Evolutionary conservation across 64 coral and sea anemone genomes (phyloP).

Genomic region (Acropora tenuis): DNA sequence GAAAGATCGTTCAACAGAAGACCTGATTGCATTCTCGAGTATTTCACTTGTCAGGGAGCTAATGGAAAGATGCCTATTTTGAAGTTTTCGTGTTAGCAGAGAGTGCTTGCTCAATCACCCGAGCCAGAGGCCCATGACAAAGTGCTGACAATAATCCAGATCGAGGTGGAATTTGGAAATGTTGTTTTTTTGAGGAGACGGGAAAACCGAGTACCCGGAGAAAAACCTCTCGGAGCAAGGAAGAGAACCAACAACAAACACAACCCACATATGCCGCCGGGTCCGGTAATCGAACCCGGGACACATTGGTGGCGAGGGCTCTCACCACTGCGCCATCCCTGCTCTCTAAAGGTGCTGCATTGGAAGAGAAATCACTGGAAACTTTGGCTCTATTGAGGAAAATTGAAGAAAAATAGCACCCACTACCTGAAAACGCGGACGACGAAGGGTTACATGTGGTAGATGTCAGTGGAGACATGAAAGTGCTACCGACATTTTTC

Average conservation of each 20-base stretch:
- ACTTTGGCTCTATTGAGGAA: slow-evolving; percentile 38
- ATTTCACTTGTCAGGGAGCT: not conserved
- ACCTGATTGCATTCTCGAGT: not conserved
- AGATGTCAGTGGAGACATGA: slow-evolving; percentile 51
- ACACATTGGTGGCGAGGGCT: too few relatives aligned
- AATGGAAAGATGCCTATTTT: not conserved
- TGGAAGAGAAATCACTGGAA: slow-evolving; percentile 43
- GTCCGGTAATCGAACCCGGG: too few relatives aligned
- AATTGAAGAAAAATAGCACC: slow-evolving; percentile 40
- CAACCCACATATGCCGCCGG: too few relatives aligned
- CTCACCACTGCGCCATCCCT: too few relatives aligned
- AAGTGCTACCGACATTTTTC: slow-evolving; percentile 46
- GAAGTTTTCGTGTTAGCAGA: not conserved
- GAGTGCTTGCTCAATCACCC: not conserved
- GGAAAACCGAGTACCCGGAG: too few relatives aligned
- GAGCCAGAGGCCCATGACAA: too few relatives aligned
- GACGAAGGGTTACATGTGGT: slow-evolving; percentile 7
- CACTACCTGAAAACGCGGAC: not conserved
- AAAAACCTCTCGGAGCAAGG: too few relatives aligned
- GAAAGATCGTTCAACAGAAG: not conserved
- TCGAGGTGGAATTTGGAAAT: too few relatives aligned
- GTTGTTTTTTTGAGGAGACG: too few relatives aligned
- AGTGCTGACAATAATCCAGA: too few relatives aligned
- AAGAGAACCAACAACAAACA: too few relatives aligned
- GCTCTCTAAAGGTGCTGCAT: not conserved